These are phyloP conservation scores for Bugulina stolonifera DNA, from an alignment of 2,888 invertebrate species.

Conservation along the genomic window DNA sequence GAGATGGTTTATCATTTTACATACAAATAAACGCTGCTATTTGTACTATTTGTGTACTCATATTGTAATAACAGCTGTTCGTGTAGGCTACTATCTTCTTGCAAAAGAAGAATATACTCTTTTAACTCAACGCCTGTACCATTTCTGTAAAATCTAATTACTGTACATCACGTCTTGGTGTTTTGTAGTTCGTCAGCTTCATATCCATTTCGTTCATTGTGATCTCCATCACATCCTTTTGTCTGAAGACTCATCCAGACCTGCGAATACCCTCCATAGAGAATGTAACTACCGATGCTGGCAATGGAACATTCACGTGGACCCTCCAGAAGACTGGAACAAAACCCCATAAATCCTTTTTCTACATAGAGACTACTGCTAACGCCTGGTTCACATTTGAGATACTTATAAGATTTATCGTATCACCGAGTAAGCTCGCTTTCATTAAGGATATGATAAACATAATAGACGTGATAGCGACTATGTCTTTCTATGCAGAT, in stretches of 20 bases:
- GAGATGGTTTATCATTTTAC: too few species aligned
- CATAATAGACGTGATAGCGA: slow-evolving; percentile 45
- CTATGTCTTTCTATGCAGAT: slow-evolving; percentile 45
- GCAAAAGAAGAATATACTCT: too few species aligned
- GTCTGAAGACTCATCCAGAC: slow-evolving; percentile 89
- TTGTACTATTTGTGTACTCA: too few species aligned
- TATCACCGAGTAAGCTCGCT: slow-evolving; percentile 41
- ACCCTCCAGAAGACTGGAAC: slow-evolving; percentile 78
- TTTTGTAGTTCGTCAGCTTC: slow-evolving; percentile 80
- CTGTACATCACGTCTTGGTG: slow-evolving; percentile 47
- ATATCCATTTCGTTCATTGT: slow-evolving; percentile 93
- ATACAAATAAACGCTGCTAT: too few species aligned
- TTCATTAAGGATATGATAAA: slow-evolving; percentile 44
- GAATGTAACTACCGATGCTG: slow-evolving; percentile 41
- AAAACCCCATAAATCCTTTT: slow-evolving; percentile 32
- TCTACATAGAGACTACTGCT: slow-evolving; percentile 43
- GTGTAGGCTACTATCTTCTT: too few species aligned
- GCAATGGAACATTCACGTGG: slow-evolving; percentile 57
- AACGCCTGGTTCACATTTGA: slow-evolving; percentile 46
- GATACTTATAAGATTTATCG: slow-evolving; percentile 41
- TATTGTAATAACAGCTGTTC: too few species aligned
- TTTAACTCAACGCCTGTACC: too few species aligned
- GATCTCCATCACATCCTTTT: slow-evolving; percentile 89
- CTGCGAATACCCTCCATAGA: slow-evolving; percentile 51
- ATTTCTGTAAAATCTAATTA: too few species aligned